Percentiles rank a stretch among this genome's conserved stretches.
These are phyloP conservation scores for Myioborus melanocephalus DNA, from an alignment of 2,797 vertebrate species.

Conservation along the genomic window DNA sequence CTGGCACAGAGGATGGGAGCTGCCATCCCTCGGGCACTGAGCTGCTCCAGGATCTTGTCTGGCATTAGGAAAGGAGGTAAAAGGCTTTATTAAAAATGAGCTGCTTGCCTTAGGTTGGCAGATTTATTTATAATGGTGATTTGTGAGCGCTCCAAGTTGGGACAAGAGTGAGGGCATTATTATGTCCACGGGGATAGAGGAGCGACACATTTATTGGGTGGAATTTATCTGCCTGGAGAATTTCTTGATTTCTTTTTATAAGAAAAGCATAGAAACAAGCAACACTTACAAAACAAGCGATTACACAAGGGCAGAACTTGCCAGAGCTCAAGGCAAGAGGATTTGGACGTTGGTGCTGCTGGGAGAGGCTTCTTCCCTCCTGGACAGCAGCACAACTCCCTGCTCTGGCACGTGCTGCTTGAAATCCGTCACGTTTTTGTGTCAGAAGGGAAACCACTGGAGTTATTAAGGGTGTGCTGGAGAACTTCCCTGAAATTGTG, in stretches of 20 bases:
- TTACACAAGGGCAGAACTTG: background rate
- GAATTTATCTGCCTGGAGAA: constrained; percentile 8
- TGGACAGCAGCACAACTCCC: background rate
- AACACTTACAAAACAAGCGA: background rate
- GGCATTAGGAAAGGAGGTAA: constrained; percentile 34
- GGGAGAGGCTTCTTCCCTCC: background rate
- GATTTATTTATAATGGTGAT: background rate
- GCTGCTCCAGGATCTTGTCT: background rate
- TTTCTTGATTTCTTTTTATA: background rate
- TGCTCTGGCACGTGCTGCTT: background rate
- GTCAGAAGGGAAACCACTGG: background rate
- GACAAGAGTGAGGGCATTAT: constrained; percentile 40
- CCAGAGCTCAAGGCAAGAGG: background rate
- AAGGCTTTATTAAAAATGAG: constrained; percentile 15
- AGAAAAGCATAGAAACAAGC: background rate
- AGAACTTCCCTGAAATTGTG: background rate
- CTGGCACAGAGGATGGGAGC: background rate
- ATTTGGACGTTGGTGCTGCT: background rate
- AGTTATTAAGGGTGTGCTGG: background rate
- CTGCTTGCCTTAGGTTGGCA: background rate
- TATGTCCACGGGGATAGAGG: background rate
- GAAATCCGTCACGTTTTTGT: background rate
- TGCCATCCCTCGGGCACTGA: background rate
- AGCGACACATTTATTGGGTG: constrained; percentile 25
- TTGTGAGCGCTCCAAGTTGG: background rate